Base-by-base conservation (phyloP, 2,888 invertebrate genomes). In the Acanthoscelides obtectus region DNA sequence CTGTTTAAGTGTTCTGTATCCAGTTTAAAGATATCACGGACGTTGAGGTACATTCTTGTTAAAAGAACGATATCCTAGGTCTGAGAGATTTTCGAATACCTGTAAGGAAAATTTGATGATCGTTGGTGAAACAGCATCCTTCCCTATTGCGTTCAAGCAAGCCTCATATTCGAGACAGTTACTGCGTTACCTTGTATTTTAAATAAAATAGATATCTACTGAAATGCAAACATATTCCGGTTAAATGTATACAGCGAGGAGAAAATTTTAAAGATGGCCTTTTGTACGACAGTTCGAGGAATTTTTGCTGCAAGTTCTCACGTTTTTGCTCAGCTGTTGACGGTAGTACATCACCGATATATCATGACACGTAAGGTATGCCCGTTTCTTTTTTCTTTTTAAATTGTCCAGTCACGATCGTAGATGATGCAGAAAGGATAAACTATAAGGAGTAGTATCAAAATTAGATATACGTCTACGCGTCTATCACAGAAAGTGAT, bases 111-210 rank as follows among this genome's bases (percentile, higher is more conserved):
- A n/a, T n/a, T n/a, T n/a, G n/a, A n/a, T n/a, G n/a, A n/a, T n/a
- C 73, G 69, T 22, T 72, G 76, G 76, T 65, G 74, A 22, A 22
- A 66, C 64, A 22, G n/a, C 21, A 20, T 64, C 22, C 20, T 20
- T 68, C 27, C 66, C 45, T 70, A 63, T 67, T 71, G 64, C 66
- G 69, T 74, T 72, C 74, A 73, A 74, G 73, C 74, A 70, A 75
- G 71, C 71, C 73, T 72, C 74, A 75, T 73, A 75, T 72, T 71
- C 72, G 45, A 73, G 74, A 75, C 77, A 77, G 76, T 74, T 77
- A 76, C 76, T 77, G 76, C 75, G 69, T 68, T 77, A 76, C 74
- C 75, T 74, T 74, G 73, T 77, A 73, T 75, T 77, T 77, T 77
- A 75, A 77, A 77, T 76, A 77, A 75, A 74, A 72, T 72, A 69